Evolutionary conservation across 2,797 vertebrate genomes (phyloP).

Genomic region (Hippocampus kuda): DNA sequence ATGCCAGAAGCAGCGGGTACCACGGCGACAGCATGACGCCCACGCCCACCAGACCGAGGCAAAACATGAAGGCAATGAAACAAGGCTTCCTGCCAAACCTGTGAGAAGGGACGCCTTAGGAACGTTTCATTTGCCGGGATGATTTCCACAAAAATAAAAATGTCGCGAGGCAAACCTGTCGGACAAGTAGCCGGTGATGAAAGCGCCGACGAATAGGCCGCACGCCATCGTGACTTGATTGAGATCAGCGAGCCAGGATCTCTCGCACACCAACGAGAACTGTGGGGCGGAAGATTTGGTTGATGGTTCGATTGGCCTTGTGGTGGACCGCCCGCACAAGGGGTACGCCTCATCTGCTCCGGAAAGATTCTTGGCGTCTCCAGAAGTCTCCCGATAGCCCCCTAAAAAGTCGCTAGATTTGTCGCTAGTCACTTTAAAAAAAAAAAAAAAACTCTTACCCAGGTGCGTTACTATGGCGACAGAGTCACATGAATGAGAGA

Average conservation of each 20-base stretch:
- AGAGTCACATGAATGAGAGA: no score
- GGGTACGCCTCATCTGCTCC: no score
- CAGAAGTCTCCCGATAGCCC: no score
- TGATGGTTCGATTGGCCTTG: no score
- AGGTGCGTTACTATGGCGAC: no score
- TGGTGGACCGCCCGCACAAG: background rate
- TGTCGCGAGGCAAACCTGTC: conserved; percentile 19
- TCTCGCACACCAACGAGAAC: conserved; percentile 35
- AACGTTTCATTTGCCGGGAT: background rate
- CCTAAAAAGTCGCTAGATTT: no score
- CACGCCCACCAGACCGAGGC: conserved; percentile 21
- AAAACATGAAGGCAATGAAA: conserved; percentile 21
- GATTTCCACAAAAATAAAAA: background rate
- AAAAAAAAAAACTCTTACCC: no score
- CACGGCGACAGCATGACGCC: conserved; percentile 25
- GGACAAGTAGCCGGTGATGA: conserved; percentile 25
- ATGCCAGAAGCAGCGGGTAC: conserved; percentile 25
- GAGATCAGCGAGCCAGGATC: conserved; percentile 27
- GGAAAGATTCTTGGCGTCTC: background rate
- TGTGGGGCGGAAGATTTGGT: background rate
- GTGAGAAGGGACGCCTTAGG: background rate
- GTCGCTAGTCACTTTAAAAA: no score
- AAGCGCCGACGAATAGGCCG: conserved; percentile 27
- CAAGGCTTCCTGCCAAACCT: conserved; percentile 33
- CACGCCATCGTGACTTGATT: conserved; percentile 23